A percentile compares a stretch with the other conserved stretches of the same genome.
These are phyloP conservation scores for Gymnothorax javanicus DNA, from an alignment of 2,797 vertebrate genomes.

Conservation along the genomic window DNA sequence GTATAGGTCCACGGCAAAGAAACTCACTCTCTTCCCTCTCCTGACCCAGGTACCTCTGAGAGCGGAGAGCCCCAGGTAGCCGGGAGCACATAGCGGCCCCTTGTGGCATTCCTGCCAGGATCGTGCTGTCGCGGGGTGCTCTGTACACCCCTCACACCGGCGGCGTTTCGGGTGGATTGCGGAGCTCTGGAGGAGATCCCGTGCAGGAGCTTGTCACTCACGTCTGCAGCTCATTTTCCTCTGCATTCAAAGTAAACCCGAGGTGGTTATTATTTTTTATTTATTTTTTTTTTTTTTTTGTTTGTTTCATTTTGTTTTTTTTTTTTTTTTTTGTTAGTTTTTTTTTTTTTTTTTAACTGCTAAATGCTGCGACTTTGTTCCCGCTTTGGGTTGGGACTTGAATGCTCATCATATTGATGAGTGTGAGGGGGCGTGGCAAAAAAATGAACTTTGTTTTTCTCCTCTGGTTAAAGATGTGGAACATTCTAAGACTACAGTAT, in stretches of 20 bases:
- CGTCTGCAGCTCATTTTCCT: slow-evolving; percentile 82
- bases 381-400: slow-evolving; percentile 92
- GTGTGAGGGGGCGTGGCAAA: slow-evolving; percentile 67
- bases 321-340: slow-evolving; percentile 30
- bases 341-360: slow-evolving; percentile 68
- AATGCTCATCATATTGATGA: slow-evolving; percentile 99
- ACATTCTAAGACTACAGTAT: slow-evolving; percentile 88
- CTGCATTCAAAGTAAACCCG: slow-evolving; percentile 79
- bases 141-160: slow-evolving; percentile 80
- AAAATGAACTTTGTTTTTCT: slow-evolving; percentile 53
- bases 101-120: slow-evolving; percentile 64
- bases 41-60: slow-evolving; percentile 81
- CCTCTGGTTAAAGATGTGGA: slow-evolving; percentile 86
- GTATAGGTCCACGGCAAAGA: not conserved
- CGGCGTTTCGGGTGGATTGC: slow-evolving; percentile 80
- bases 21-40: not conserved
- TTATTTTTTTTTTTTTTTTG: slow-evolving; percentile 72
- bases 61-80: slow-evolving; percentile 82
- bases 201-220: slow-evolving; percentile 76
- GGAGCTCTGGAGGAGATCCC: slow-evolving; percentile 76
- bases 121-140: slow-evolving; percentile 75
- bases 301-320: slow-evolving; percentile 62
- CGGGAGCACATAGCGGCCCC: slow-evolving; percentile 92
- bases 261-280: slow-evolving; percentile 70
- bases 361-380: slow-evolving; percentile 80